phyloP scores from a whole-genome alignment of 2,797 vertebrate genomes.

The Pelodytes ibericus region DNA sequence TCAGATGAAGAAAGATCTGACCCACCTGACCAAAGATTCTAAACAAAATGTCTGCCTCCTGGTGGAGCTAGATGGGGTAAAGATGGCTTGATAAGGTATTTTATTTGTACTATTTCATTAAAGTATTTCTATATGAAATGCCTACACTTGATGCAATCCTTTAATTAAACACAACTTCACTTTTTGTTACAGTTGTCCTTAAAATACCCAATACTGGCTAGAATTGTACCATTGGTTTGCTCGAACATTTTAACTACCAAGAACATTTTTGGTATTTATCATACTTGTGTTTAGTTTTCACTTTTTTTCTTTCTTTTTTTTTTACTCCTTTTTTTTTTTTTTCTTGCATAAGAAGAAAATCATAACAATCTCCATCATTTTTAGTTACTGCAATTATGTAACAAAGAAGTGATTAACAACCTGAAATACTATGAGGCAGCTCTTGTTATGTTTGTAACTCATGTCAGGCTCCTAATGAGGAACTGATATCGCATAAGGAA shows the following conservation, averaged over 20 bases:
- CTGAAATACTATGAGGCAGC: background rate
- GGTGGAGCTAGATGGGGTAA: no score
- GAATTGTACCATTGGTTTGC: background rate
- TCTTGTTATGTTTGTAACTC: constrained; percentile 1
- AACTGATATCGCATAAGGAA: background rate
- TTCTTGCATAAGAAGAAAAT: background rate
- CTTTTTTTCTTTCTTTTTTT: background rate
- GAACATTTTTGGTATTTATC: background rate
- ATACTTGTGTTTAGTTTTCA: background rate
- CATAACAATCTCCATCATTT: background rate
- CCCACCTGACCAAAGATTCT: no score
- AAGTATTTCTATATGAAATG: no score
- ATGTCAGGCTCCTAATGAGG: background rate
- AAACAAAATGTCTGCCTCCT: no score
- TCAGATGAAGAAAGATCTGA: no score
- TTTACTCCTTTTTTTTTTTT: background rate
- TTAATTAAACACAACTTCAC: no score
- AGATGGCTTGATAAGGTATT: no score
- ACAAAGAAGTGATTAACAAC: background rate
- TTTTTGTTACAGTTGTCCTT: no score
- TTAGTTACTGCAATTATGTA: background rate
- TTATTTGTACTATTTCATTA: no score
- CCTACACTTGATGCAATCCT: no score
- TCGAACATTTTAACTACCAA: background rate
- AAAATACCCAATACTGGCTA: no score